Conservation (phyloP, 2,888 invertebrate genomes). For the Stenichneumon culpator region DNA sequence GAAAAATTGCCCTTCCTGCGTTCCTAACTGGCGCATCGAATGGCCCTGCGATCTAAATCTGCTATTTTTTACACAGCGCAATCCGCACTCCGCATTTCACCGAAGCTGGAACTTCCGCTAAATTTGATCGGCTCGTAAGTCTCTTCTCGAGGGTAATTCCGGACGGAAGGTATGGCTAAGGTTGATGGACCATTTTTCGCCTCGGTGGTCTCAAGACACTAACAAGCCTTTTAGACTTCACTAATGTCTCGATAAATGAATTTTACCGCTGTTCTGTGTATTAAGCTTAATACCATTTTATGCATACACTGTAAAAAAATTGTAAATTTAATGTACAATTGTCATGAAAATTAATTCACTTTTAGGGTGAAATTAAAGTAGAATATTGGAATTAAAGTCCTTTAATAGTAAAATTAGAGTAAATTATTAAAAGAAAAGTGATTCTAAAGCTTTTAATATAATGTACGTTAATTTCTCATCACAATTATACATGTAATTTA, state of each 20-base stretch:
- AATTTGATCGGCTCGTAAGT: conserved; percentile 19
- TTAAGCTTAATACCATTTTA: not conserved
- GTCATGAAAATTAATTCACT: no score
- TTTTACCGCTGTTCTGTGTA: not conserved
- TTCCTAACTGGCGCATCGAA: conserved; percentile 70
- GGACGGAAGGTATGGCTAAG: conserved; percentile 3
- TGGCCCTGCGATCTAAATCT: conserved; percentile 66
- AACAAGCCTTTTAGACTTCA: not conserved
- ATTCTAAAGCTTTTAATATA: no score
- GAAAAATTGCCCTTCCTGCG: conserved; percentile 66
- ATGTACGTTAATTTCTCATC: no score
- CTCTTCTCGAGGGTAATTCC: not conserved
- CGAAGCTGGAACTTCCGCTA: not conserved
- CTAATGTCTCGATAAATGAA: not conserved
- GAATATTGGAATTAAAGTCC: no score
- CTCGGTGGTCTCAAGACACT: not conserved
- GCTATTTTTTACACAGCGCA: conserved; percentile 2
- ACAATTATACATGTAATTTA: no score
- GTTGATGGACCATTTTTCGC: not conserved
- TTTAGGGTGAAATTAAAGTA: no score
- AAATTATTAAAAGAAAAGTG: no score
- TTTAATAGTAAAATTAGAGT: no score
- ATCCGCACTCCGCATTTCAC: not conserved
- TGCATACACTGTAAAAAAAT: no score
- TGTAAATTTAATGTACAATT: no score